Base-by-base conservation (phyloP, 2,888 invertebrate species). In the Ligdia adustata region DNA sequence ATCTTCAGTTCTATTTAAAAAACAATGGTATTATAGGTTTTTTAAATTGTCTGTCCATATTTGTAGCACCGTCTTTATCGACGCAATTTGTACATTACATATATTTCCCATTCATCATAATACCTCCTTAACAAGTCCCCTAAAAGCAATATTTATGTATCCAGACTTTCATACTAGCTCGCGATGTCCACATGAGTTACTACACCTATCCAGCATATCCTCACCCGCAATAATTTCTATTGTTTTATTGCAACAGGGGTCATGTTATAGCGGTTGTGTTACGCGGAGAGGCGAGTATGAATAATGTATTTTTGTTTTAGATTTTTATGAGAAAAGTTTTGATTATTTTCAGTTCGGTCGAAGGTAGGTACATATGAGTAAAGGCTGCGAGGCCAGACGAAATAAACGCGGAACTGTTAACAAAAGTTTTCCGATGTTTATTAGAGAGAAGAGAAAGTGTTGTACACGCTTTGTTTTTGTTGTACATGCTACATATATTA, bases 301-400 rank as follows among this genome's bases (percentile, higher is more conserved):
- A 90, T 90, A 89, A 90, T 90, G 89, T 86, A 90, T 89, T 90
- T 88, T 90, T 90, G 90, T 90, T 90, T 90, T 86, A 87, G 88
- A 90, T 89, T 90, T 90, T 90, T 90, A 90, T 88, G 90, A 82
- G 86, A 58, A 87, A 90, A 90, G 89, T 90, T 90, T 88, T 90
- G 90, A 90, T 90, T 90, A 90, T 90, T 90, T 90, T 87, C 85
- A 88, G 88, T 88, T 85, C 77, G 76, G 75, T 76, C 72, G 73
- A 79, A 84, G 76, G 80, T 82, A 79, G 67, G 42, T 35, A 55
- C 51, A 47, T 50, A 52, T 58, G 67, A 71, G 75, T 77, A 71
- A 75, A 74, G 75, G 71, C 68, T 72, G 79, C 62, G 73, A 69
- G 72, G 64, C 69, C 71, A 69, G 72, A 68, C 66, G 65, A 64